Base-by-base conservation (phyloP, 2,797 vertebrate genomes). In the Betta splendens region DNA sequence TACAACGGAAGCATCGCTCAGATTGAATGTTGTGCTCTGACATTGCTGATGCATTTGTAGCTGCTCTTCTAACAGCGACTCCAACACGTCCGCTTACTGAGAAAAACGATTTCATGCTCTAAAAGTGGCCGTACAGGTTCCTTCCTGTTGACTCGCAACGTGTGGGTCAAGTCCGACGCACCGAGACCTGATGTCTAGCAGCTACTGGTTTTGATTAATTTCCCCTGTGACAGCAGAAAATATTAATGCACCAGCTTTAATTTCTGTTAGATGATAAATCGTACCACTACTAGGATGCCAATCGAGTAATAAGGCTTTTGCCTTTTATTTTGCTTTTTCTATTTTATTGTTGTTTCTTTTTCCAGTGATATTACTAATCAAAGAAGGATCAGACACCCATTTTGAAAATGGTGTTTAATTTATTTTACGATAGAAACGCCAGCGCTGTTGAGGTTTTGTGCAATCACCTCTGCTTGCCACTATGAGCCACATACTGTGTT, bases 391-490 rank as follows among this genome's bases (percentile, higher is more conserved):
- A 72, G 52, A 70, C 53, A 58, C 8, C 78, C 69, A 22, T 85
- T 85, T 72, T 75, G 48, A 79, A 80, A 83, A 79, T 79, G 74
- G 72, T 50, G 36, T 77, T 73, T 88, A 77, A 88, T 82, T 85
- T 87, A 87, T 86, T 86, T 67, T 16, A 20, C 54, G 28, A 31
- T 2, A 62, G 31, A 76, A 63, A 57, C 54, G 47, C 60, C 72
- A 60, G 76, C 62, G 58, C 72, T 83, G 69, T 76, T 75, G 16
- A 66, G 45, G 38, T 75, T 58, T 80, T 78, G 83, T 88, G 80
- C 86, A 86, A 83, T 85, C 74, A 64, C 51, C 69, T 70, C 72
- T 60, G 83, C 82, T 87, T 84, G 87, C 83, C 84, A 80, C 85
- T 85, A 86, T 80, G 80, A 87, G 84, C 84, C 83, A 87, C 75